Conservation (phyloP, 2,113 vertebrate species). For the Vanacampus margaritifer region DNA sequence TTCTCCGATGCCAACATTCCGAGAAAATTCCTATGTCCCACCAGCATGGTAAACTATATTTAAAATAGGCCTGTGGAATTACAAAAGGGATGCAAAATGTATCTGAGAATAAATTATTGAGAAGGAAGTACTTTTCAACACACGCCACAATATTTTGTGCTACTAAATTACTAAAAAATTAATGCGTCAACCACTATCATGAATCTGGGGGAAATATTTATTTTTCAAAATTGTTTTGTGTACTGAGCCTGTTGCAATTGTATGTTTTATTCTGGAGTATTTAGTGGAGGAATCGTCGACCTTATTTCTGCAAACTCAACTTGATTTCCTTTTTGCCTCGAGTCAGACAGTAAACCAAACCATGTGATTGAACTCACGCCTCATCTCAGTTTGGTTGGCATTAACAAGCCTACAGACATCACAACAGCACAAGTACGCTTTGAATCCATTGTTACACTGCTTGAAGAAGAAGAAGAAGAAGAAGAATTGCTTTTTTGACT, state of each 20-base stretch:
- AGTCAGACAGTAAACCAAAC: neutral
- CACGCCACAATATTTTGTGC: neutral
- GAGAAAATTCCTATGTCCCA: too few species aligned
- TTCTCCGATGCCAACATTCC: too few species aligned
- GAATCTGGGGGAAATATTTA: neutral
- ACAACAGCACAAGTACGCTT: neutral
- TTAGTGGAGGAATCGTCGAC: neutral
- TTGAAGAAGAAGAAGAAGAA: too few species aligned
- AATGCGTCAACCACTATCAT: neutral
- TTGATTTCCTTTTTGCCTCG: neutral
- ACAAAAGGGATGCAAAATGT: too few species aligned
- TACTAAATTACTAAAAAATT: neutral
- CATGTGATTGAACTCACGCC: conserved; percentile 1
- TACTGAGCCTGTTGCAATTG: neutral
- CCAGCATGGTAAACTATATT: too few species aligned
- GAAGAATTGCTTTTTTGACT: too few species aligned
- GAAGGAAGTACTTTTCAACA: neutral
- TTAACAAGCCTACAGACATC: neutral
- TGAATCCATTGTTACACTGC: neutral
- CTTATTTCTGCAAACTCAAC: neutral
- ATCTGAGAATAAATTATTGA: neutral
- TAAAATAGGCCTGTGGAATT: too few species aligned
- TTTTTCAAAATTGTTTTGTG: neutral
- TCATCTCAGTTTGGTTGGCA: neutral
- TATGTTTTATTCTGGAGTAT: conserved; percentile 20